A percentile compares a stretch with the other conserved stretches of the same genome.
Evolutionary conservation across 2,113 vertebrate species (phyloP).

Genomic region (Nannospalax galili): DNA sequence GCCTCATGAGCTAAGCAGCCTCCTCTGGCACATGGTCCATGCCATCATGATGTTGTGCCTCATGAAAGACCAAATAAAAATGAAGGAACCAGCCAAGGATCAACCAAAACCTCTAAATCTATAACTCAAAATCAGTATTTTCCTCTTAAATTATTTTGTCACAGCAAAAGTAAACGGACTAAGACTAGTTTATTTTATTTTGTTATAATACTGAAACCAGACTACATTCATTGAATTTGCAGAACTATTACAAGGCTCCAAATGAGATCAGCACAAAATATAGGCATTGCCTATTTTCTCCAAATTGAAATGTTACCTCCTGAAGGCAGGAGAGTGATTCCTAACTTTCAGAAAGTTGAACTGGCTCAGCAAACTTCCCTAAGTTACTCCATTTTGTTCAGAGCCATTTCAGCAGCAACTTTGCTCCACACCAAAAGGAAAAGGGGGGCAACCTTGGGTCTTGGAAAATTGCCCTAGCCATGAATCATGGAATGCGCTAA

Average conservation of each 20-base stretch:
- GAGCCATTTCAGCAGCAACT: no score
- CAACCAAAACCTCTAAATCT: neutral
- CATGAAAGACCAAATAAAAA: no score
- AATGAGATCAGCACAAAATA: neutral
- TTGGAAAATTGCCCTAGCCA: no score
- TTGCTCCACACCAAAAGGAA: no score
- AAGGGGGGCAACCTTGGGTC: no score
- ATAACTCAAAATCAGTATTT: neutral
- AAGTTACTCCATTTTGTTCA: no score
- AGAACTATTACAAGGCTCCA: neutral
- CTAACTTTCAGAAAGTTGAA: neutral
- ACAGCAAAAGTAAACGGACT: neutral
- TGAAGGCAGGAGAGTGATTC: neutral
- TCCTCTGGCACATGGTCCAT: no score
- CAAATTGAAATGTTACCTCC: neutral
- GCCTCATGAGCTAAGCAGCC: neutral
- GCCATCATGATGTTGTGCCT: neutral
- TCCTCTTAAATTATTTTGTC: neutral
- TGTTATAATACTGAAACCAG: no score
- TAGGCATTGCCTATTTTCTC: neutral
- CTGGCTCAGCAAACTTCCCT: no score
- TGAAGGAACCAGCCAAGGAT: no score
- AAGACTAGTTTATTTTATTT: neutral
- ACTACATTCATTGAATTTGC: neutral
- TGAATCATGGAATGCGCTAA: no score